These are phyloP conservation scores for Rostratula benghalensis DNA, from an alignment of 2,113 vertebrate genomes.

Conservation along the genomic window DNA sequence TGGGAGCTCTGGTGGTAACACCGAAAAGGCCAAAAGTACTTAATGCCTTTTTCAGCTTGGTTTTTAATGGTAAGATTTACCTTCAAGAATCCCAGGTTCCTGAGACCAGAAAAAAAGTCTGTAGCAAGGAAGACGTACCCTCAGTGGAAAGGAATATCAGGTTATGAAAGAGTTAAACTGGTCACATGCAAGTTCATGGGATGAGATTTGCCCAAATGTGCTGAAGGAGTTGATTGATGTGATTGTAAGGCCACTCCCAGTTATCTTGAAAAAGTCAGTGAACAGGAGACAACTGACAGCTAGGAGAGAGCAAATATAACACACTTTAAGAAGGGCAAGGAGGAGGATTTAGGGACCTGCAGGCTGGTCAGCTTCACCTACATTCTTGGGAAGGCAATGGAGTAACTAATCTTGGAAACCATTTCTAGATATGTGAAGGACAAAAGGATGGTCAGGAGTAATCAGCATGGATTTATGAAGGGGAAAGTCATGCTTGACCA, in stretches of 20 bases:
- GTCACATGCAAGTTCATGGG: rapidly evolving
- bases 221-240: neutral
- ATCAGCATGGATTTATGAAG: neutral
- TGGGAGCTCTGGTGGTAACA: neutral
- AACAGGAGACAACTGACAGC: neutral
- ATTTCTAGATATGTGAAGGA: neutral
- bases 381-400: neutral
- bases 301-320: neutral
- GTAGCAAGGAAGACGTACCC: neutral
- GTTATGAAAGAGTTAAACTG: neutral
- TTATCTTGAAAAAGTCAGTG: neutral
- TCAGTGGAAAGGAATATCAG: neutral
- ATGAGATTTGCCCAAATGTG: neutral
- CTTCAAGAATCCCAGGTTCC: neutral
- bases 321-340: neutral
- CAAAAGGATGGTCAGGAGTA: neutral
- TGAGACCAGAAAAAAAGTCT: neutral
- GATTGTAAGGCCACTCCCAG: neutral
- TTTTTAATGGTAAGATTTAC: neutral
- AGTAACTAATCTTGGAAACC: neutral
- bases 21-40: neutral
- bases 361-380: neutral
- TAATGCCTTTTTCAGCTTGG: neutral
- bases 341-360: neutral
- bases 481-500: neutral